Percentiles rank a stretch among this genome's conserved stretches.
These are phyloP conservation scores for Choloepus hoffmanni DNA, from an alignment of 2,113 vertebrate species.

Conservation along the genomic window DNA sequence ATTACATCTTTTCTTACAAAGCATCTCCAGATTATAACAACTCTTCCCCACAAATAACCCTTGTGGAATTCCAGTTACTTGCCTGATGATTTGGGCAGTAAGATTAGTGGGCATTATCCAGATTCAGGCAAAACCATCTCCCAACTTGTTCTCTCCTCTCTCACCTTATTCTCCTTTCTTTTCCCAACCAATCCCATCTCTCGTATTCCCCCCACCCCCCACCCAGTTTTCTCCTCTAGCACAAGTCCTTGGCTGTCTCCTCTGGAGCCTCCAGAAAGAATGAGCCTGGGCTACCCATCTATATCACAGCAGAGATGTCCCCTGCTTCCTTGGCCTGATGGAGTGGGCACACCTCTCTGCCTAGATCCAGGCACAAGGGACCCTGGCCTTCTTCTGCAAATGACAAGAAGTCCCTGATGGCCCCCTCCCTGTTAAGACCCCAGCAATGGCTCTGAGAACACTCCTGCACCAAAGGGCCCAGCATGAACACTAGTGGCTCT, in stretches of 20 bases:
- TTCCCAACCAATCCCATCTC: background rate
- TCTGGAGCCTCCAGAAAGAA: background rate
- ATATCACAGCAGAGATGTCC: background rate
- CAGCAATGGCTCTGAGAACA: background rate
- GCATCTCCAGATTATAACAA: background rate
- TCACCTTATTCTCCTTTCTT: background rate
- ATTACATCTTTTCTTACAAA: background rate
- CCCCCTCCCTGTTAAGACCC: background rate
- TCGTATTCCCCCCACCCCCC: background rate
- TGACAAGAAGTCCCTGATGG: background rate
- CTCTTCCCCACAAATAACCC: background rate
- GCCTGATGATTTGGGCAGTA: background rate
- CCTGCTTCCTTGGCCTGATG: background rate
- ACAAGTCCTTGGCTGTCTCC: background rate
- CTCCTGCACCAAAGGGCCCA: background rate
- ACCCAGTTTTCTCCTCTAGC: background rate
- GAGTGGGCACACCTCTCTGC: background rate
- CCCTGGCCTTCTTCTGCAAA: background rate
- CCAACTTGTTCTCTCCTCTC: background rate
- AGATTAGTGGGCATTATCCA: background rate
- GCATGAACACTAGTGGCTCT: background rate
- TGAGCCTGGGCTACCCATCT: background rate
- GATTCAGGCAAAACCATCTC: background rate
- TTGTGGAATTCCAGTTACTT: background rate
- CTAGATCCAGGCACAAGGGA: background rate